These are phyloP conservation scores for Sussaba pulchella DNA, from an alignment of 2,888 invertebrate species.

Conservation along the genomic window DNA sequence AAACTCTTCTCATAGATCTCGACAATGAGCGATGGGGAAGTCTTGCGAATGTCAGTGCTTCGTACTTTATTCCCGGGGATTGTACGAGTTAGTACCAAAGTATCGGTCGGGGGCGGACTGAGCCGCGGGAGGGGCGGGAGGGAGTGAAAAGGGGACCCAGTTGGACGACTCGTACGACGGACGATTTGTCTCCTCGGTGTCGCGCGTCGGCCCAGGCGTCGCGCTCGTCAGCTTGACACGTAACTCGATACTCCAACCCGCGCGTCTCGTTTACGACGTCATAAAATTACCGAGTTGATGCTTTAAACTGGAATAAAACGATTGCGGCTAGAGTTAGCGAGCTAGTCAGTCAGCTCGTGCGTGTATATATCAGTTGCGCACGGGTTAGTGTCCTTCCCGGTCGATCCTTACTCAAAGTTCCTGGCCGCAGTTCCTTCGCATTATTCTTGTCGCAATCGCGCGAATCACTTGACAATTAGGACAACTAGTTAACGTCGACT, in stretches of 20 bases:
- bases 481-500: conserved; percentile 39
- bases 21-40: neutral
- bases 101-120: neutral
- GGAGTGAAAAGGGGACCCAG: conserved; percentile 8
- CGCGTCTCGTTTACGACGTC: conserved; percentile 82
- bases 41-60: conserved; percentile 33
- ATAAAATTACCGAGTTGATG: conserved; percentile 83
- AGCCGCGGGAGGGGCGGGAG: neutral
- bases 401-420: conserved; percentile 8
- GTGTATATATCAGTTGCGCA: conserved; percentile 23
- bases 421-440: too few relatives aligned
- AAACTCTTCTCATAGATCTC: conserved; percentile 12
- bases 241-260: conserved; percentile 80
- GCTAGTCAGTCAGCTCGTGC: conserved; percentile 58
- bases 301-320: conserved; percentile 81
- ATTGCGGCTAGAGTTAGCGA: conserved; percentile 71
- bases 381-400: conserved; percentile 17
- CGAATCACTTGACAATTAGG: conserved; percentile 51
- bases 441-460: too few relatives aligned
- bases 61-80: conserved; percentile 59
- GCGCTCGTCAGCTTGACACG: conserved; percentile 76
- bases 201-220: conserved; percentile 43
- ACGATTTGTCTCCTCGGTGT: conserved; percentile 60
- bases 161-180: conserved; percentile 33
- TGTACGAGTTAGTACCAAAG: conserved; percentile 45